These are phyloP conservation scores for Melanotaenia parkinsoni DNA, from an alignment of 2,797 vertebrate species.

Conservation along the genomic window DNA sequence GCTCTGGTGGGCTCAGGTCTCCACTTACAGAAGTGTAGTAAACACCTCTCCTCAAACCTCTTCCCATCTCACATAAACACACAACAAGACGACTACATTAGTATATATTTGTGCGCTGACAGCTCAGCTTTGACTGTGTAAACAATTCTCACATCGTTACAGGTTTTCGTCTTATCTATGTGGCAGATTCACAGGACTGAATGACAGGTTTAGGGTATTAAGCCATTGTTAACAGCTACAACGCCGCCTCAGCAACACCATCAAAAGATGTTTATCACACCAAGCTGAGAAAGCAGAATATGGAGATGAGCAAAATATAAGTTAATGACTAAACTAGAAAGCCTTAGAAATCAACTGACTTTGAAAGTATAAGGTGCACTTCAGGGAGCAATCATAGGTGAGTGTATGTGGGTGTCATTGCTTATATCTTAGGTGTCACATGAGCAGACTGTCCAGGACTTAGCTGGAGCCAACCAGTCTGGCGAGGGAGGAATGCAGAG, in stretches of 20 bases:
- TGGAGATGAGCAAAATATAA: not conserved
- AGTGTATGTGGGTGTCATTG: slow-evolving; percentile 56
- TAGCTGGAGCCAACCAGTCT: slow-evolving; percentile 79
- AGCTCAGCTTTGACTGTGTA: slow-evolving; percentile 30
- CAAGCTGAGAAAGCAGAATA: not conserved
- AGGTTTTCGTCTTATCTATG: slow-evolving; percentile 37
- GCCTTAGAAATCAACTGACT: slow-evolving; percentile 64
- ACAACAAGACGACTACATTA: slow-evolving; percentile 14
- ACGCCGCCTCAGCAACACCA: slow-evolving; percentile 25
- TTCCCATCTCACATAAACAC: slow-evolving; percentile 9
- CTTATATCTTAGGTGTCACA: slow-evolving; percentile 77
- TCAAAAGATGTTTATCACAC: not conserved
- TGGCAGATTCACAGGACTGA: slow-evolving; percentile 42
- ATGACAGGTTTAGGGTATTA: slow-evolving; percentile 33
- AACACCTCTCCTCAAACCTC: slow-evolving; percentile 21
- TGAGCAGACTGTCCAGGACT: slow-evolving; percentile 65
- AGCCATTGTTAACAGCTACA: slow-evolving; percentile 18
- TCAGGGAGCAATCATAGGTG: slow-evolving; percentile 57
- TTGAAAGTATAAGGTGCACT: slow-evolving; percentile 60
- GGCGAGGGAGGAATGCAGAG: slow-evolving; percentile 60
- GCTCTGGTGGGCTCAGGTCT: slow-evolving; percentile 39
- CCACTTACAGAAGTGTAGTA: slow-evolving; percentile 37
- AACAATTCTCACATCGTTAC: slow-evolving; percentile 51
- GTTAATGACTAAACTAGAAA: slow-evolving; percentile 7
- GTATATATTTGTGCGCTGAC: slow-evolving; percentile 41